Evolutionary conservation across 2,888 invertebrate genomes (phyloP).

Genomic region (Agrochola lychnidis): DNA sequence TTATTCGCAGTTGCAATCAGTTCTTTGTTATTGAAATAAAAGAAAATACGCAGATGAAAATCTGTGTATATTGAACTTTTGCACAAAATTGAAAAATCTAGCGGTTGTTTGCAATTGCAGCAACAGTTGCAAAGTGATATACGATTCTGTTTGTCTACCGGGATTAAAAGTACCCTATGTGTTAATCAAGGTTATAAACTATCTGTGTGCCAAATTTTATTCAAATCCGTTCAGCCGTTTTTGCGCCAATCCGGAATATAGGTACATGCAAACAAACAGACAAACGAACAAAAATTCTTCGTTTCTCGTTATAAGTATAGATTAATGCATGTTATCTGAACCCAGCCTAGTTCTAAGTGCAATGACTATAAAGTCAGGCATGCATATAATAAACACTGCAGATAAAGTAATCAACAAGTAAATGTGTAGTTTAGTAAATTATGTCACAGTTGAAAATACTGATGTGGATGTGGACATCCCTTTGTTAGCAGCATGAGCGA

Average conservation of each 20-base stretch:
- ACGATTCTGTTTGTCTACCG: background rate
- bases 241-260: too few relatives aligned
- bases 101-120: slow-evolving; percentile 8
- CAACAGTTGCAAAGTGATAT: slow-evolving; percentile 5
- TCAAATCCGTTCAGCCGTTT: too few relatives aligned
- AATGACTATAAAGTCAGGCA: slow-evolving; percentile 13
- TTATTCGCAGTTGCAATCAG: slow-evolving; percentile 37
- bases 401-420: slow-evolving; percentile 60
- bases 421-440: slow-evolving; percentile 52
- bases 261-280: too few relatives aligned
- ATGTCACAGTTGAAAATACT: slow-evolving; percentile 60
- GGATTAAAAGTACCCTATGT: too few relatives aligned
- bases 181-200: too few relatives aligned
- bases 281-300: too few relatives aligned
- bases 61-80: slow-evolving; percentile 27
- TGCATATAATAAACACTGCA: slow-evolving; percentile 38
- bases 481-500: slow-evolving; percentile 63
- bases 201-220: too few relatives aligned
- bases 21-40: slow-evolving; percentile 50
- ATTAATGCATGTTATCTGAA: slow-evolving; percentile 30
- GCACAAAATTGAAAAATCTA: slow-evolving; percentile 25
- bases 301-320: too few relatives aligned
- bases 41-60: slow-evolving; percentile 33
- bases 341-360: slow-evolving; percentile 32
- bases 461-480: slow-evolving; percentile 52